Percentiles rank a stretch among this genome's conserved stretches.
Conservation (phyloP, 2,113 vertebrate genomes). For the Silurus meridionalis region DNA sequence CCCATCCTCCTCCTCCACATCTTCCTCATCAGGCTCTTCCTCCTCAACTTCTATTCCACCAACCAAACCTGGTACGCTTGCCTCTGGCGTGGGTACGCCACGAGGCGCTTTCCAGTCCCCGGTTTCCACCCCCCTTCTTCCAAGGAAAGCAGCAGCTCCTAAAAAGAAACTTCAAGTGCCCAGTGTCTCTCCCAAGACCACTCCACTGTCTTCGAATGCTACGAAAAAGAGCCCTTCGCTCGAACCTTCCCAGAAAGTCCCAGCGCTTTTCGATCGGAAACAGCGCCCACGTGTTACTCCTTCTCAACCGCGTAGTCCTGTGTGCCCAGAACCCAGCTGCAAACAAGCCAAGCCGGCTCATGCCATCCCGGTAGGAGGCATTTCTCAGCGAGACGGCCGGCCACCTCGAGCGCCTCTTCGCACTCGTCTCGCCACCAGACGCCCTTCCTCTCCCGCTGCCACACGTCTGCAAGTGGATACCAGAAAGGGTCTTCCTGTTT, state of each 20-base stretch:
- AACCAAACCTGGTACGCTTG: constrained; percentile 61
- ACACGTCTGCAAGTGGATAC: constrained; percentile 57
- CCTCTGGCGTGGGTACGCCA: constrained; percentile 59
- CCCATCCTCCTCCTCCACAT: constrained; percentile 59
- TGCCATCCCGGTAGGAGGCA: constrained; percentile 23
- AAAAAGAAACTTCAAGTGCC: constrained; percentile 63
- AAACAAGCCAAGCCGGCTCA: constrained; percentile 74
- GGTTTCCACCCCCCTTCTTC: constrained; percentile 63
- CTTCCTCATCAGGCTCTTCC: constrained; percentile 55
- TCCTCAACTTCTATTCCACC: constrained; percentile 47
- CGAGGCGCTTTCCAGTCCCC: constrained; percentile 64
- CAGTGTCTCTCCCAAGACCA: constrained; percentile 61
- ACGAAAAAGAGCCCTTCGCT: constrained; percentile 29
- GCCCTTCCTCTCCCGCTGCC: constrained; percentile 62
- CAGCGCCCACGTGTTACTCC: constrained; percentile 50
- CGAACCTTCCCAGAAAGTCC: constrained; percentile 19
- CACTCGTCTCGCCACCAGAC: constrained; percentile 62
- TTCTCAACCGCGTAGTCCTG: constrained; percentile 59
- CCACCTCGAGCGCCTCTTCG: constrained; percentile 57
- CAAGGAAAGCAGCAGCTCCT: constrained; percentile 56
- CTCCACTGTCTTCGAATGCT: constrained; percentile 52
- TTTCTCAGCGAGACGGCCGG: constrained; percentile 50
- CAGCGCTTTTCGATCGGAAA: constrained; percentile 57
- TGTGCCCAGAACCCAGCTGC: constrained; percentile 70
- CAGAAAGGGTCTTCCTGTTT: constrained; percentile 57